A percentile compares a stretch with the other conserved stretches of the same genome.
Evolutionary conservation across 2,797 vertebrate species (phyloP).

Genomic region (Mionectes olivaceus): DNA sequence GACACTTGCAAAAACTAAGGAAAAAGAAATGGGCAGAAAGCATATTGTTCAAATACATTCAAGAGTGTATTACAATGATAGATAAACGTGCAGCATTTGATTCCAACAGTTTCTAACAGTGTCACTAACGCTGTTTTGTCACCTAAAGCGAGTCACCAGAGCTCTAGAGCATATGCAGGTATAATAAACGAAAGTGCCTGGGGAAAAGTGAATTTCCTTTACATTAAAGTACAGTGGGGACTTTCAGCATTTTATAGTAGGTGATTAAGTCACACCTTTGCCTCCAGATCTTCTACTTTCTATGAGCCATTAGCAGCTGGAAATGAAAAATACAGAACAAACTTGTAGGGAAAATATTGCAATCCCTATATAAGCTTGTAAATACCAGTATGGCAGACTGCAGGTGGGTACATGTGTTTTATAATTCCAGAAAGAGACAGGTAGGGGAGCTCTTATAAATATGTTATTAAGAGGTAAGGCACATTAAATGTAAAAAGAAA

Average conservation of each 20-base stretch:
- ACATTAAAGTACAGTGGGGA: constrained; percentile 36
- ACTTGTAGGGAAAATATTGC: constrained; percentile 56
- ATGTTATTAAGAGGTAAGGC: constrained; percentile 55
- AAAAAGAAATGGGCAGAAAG: background rate
- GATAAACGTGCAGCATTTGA: background rate
- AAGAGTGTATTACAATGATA: background rate
- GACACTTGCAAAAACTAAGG: background rate
- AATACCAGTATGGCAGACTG: constrained; percentile 38
- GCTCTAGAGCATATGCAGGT: constrained; percentile 16
- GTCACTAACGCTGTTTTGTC: background rate
- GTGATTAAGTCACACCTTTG: constrained; percentile 49
- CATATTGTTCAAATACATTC: background rate
- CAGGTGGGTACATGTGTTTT: constrained; percentile 48
- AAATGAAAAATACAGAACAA: constrained; percentile 66
- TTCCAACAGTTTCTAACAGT: background rate
- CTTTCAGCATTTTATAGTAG: constrained; percentile 27
- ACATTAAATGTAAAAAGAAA: constrained; percentile 6
- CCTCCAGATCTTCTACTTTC: constrained; percentile 42
- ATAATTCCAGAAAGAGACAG: constrained; percentile 68
- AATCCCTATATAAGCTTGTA: constrained; percentile 51
- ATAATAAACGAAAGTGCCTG: background rate
- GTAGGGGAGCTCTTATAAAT: constrained; percentile 71
- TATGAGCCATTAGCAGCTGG: constrained; percentile 52
- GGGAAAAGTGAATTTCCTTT: constrained; percentile 57
- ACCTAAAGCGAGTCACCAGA: background rate